Evolutionary conservation across 2,113 vertebrate genomes (phyloP).

Genomic region (Gallinago undulata): DNA sequence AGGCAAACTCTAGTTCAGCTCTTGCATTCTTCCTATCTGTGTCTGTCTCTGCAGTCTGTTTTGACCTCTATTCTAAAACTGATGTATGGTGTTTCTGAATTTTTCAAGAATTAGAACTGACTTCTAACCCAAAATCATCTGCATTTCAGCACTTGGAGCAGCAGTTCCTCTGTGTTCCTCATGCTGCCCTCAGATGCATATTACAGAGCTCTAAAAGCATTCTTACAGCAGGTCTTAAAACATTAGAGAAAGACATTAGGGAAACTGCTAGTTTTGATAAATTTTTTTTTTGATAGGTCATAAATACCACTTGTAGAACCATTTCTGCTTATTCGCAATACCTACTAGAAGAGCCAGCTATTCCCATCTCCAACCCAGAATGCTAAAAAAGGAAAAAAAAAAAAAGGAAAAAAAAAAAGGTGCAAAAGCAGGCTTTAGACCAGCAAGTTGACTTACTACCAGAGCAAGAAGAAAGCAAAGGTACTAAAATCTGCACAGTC

Average conservation of each 20-base stretch:
- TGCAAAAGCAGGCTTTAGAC: not conserved
- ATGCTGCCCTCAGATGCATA: not conserved
- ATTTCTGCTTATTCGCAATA: not conserved
- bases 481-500: not conserved
- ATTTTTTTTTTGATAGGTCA: slow-evolving; percentile 5
- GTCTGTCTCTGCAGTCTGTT: not conserved
- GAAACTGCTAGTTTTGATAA: not conserved
- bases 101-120: not conserved
- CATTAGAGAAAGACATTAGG: not conserved
- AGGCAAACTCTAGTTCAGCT: not conserved
- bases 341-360: not conserved
- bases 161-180: not conserved
- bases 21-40: not conserved
- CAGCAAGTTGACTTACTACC: not conserved
- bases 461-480: not conserved
- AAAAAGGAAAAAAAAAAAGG: not conserved
- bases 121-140: not conserved
- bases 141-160: not conserved
- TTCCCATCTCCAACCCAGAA: not conserved
- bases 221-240: not conserved
- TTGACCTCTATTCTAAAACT: not conserved
- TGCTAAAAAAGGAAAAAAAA: not conserved
- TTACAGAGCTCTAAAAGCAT: not conserved
- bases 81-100: not conserved
- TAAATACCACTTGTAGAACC: not conserved